phyloP scores from a whole-genome alignment of 2,113 vertebrate genomes.

The Abramis brama region DNA sequence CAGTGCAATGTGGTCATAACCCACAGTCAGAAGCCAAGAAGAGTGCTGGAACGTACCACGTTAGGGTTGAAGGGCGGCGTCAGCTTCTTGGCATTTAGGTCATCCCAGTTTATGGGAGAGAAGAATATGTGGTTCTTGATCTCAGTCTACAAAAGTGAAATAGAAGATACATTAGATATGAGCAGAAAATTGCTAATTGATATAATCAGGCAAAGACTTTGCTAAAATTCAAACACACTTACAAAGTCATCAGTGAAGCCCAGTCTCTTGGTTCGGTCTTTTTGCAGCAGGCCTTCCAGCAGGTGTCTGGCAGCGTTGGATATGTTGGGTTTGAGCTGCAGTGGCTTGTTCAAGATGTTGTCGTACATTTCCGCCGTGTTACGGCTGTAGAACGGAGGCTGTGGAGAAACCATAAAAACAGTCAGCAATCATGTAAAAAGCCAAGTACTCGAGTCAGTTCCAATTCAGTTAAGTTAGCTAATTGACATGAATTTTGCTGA shows the following conservation, averaged over 20 bases:
- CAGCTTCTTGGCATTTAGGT: conserved; percentile 98
- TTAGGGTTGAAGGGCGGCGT: conserved; percentile 99
- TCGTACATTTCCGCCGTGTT: conserved; percentile 99
- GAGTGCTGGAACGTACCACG: conserved; percentile 81
- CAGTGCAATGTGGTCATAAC: neutral
- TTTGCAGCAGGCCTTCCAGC: conserved; percentile 94
- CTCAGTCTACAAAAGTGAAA: conserved; percentile 84
- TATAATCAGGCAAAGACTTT: neutral
- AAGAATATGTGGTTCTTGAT: conserved; percentile 98
- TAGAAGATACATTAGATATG: conserved; percentile 48
- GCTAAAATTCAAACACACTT: conserved; percentile 70
- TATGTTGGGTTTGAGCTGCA: conserved; percentile 98
- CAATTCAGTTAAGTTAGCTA: neutral
- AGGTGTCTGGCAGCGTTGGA: conserved; percentile 93
- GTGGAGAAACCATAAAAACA: conserved; percentile 51
- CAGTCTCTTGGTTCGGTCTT: conserved; percentile 91
- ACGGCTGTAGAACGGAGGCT: conserved; percentile 98
- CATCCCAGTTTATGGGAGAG: conserved; percentile 98
- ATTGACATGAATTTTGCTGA: neutral
- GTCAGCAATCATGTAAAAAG: neutral
- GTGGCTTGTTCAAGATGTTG: conserved; percentile 98
- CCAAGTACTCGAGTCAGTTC: neutral
- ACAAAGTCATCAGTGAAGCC: conserved; percentile 96
- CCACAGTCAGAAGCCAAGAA: neutral
- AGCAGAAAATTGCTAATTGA: neutral